These are phyloP conservation scores for Hirtodrosophila histrioides DNA, from an alignment of 2,888 invertebrate species.

Conservation along the genomic window DNA sequence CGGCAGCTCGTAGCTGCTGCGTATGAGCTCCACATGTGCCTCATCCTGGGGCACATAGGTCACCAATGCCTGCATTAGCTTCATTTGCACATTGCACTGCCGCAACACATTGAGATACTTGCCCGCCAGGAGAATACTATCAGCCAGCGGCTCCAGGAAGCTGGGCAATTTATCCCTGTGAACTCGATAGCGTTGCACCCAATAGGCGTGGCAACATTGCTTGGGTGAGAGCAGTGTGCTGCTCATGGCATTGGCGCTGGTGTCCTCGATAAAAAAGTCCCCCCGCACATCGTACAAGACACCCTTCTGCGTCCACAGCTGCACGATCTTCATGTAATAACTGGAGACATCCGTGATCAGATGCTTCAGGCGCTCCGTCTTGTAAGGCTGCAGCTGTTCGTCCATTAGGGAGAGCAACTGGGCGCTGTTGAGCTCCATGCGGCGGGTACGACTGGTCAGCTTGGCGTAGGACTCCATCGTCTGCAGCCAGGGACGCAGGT, in stretches of 20 bases:
- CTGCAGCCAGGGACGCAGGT: slow-evolving; percentile 56
- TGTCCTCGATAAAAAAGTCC: slow-evolving; percentile 66
- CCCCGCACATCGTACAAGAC: slow-evolving; percentile 50
- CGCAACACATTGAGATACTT: slow-evolving; percentile 64
- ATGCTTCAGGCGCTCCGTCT: slow-evolving; percentile 10
- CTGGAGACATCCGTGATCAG: slow-evolving; percentile 35
- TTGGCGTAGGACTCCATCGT: slow-evolving; percentile 43
- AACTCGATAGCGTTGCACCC: slow-evolving; percentile 48
- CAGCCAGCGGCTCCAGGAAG: slow-evolving; percentile 34
- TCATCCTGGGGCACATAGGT: slow-evolving; percentile 32
- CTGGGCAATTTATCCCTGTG: slow-evolving; percentile 41
- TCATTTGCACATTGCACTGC: slow-evolving; percentile 59
- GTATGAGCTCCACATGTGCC: slow-evolving; percentile 30
- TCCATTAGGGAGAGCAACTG: slow-evolving; percentile 51
- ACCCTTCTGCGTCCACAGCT: slow-evolving; percentile 67
- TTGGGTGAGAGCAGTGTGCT: slow-evolving; percentile 49
- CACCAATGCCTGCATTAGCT: slow-evolving; percentile 45
- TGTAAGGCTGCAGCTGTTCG: slow-evolving; percentile 31
- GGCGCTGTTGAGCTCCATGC: slow-evolving; percentile 27
- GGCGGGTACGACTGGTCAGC: slow-evolving; percentile 36
- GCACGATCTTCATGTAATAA: slow-evolving; percentile 64
- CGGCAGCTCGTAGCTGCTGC: slow-evolving; percentile 54
- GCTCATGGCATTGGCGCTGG: slow-evolving; percentile 34
- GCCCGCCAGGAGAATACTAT: slow-evolving; percentile 52
- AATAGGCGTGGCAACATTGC: slow-evolving; percentile 58